Conservation (phyloP, 2,113 vertebrate species). For the Phrynosoma blainvillii region DNA sequence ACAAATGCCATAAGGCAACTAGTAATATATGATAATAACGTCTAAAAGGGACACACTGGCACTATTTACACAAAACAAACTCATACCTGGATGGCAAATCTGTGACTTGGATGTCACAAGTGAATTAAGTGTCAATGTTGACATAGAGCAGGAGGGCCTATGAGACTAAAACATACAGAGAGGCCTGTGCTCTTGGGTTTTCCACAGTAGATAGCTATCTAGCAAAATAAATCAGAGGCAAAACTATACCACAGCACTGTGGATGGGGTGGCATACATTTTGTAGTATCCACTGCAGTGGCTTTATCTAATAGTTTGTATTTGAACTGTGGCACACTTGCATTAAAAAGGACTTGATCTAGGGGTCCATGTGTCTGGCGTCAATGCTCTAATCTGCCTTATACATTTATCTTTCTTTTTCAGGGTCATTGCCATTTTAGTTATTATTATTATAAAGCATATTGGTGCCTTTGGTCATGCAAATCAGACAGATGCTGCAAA, state of each 20-base stretch:
- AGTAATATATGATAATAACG: not conserved
- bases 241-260: not conserved
- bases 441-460: slow-evolving; percentile 9
- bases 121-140: not conserved
- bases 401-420: slow-evolving; percentile 34
- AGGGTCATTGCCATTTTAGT: slow-evolving; percentile 13
- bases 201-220: not conserved
- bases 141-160: not conserved
- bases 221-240: not conserved
- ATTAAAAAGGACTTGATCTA: not conserved
- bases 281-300: not conserved
- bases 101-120: not conserved
- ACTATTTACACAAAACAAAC: not conserved
- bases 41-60: not conserved
- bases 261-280: not conserved
- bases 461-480: slow-evolving; percentile 51
- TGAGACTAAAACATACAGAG: not conserved
- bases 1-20: not conserved
- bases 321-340: not conserved
- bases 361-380: too few species aligned
- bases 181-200: not conserved
- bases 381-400: slow-evolving; percentile 35
- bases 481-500: slow-evolving; percentile 53
- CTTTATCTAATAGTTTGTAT: not conserved
- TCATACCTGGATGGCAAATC: not conserved